phyloP scores from a whole-genome alignment of 2,113 vertebrate species.

The Notiomystis cincta region DNA sequence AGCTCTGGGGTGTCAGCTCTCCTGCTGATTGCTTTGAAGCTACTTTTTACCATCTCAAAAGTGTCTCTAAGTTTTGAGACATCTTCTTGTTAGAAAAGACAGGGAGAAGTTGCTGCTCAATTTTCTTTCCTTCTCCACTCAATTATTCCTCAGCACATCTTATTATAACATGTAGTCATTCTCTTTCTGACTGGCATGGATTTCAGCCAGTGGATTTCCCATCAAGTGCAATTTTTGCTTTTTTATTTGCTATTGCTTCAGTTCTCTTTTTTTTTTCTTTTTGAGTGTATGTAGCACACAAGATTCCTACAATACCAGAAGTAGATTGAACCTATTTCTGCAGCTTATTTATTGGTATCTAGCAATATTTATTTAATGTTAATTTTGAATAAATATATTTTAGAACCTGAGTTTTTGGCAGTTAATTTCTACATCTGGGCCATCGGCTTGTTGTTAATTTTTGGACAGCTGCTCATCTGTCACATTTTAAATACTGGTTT shows the following conservation, averaged over 20 bases:
- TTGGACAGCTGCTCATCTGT: background rate
- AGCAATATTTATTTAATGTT: background rate
- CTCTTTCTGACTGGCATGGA: background rate
- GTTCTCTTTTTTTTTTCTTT: background rate
- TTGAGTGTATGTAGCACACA: background rate
- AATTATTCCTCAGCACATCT: background rate
- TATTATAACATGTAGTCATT: background rate
- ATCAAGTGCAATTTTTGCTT: background rate
- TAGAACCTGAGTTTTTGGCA: background rate
- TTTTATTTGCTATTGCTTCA: background rate
- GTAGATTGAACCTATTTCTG: background rate
- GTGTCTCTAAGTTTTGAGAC: background rate
- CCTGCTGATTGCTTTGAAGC: background rate
- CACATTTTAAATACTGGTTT: background rate
- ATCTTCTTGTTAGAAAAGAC: background rate
- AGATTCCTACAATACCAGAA: background rate
- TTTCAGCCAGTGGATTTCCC: background rate
- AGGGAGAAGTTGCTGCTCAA: background rate
- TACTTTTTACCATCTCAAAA: background rate
- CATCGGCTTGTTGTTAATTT: background rate
- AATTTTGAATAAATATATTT: background rate
- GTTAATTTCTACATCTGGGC: background rate
- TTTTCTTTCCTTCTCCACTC: background rate
- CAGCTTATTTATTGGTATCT: background rate
- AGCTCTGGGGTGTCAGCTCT: background rate